phyloP scores from a whole-genome alignment of 2,888 invertebrate genomes.

The Synergus umbraculus region DNA sequence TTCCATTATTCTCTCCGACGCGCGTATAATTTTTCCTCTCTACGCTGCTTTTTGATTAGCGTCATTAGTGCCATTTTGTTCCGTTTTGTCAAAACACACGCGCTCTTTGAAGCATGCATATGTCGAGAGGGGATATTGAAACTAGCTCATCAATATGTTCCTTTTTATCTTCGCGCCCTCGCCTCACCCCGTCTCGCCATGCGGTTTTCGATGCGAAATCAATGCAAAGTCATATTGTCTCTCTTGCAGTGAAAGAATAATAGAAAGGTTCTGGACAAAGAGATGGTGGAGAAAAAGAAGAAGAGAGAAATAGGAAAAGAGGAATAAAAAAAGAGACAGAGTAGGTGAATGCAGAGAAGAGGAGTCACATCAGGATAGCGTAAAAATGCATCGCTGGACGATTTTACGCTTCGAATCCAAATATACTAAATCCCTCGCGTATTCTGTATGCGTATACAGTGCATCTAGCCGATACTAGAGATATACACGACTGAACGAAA shows the following conservation, averaged over 20 bases:
- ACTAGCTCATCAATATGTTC: conserved; percentile 8
- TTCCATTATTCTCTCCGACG: not conserved
- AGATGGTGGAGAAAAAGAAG: conserved; percentile 8
- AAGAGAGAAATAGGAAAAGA: conserved; percentile 5
- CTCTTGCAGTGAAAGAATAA: not conserved
- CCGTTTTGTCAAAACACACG: conserved; percentile 31
- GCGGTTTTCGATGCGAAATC: conserved; percentile 26
- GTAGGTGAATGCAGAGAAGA: conserved; percentile 42
- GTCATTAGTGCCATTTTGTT: conserved; percentile 29
- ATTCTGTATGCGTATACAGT: conserved; percentile 2
- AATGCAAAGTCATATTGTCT: conserved; percentile 33
- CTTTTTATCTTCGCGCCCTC: conserved; percentile 8
- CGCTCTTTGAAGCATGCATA: conserved; percentile 20
- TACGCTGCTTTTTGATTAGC: conserved; percentile 1
- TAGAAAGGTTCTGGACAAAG: not conserved
- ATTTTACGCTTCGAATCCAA: conserved; percentile 62
- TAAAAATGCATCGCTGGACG: conserved; percentile 66
- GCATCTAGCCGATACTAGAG: conserved; percentile 3
- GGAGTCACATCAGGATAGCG: conserved; percentile 58
- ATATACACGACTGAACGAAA: conserved; percentile 22
- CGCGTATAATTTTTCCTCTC: not conserved
- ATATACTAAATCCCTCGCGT: conserved; percentile 58
- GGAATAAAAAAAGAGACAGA: conserved; percentile 38
- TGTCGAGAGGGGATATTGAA: conserved; percentile 22
- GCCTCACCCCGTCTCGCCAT: too few species aligned